A percentile compares a stretch with the other conserved stretches of the same genome.
phyloP scores from a whole-genome alignment of 2,113 vertebrate species.

The Strix uralensis region DNA sequence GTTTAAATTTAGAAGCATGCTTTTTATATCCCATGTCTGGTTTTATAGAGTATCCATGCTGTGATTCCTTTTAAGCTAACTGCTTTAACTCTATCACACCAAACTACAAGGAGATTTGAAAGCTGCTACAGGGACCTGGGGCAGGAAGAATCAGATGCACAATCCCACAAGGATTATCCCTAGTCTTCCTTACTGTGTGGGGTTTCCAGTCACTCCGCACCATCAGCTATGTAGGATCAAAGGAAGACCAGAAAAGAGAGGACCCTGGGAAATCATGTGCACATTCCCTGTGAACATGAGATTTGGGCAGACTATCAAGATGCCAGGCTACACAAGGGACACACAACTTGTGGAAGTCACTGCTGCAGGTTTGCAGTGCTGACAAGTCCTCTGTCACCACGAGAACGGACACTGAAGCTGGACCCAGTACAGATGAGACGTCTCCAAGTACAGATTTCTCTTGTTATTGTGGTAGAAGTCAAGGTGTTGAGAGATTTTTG shows the following conservation, averaged over 20 bases:
- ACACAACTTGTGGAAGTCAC: background rate
- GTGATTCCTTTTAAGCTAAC: background rate
- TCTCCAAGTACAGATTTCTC: background rate
- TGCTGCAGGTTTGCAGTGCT: background rate
- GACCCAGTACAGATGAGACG: background rate
- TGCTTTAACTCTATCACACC: background rate
- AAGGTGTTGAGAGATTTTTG: background rate
- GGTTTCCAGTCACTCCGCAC: background rate
- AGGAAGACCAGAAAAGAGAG: background rate
- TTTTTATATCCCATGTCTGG: conserved; percentile 47
- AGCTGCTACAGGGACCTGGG: background rate
- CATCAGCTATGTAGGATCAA: background rate
- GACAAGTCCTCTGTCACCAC: background rate
- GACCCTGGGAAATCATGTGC: background rate
- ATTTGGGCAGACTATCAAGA: background rate
- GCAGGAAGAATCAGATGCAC: background rate
- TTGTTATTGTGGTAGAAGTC: background rate
- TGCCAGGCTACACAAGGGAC: background rate
- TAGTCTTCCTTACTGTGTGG: background rate
- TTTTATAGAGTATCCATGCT: conserved; percentile 1
- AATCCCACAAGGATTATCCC: background rate
- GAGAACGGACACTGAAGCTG: background rate
- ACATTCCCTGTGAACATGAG: background rate
- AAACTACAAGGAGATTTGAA: background rate
- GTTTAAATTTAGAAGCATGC: conserved; percentile 58